Evolutionary conservation across 2,113 vertebrate genomes (phyloP).

Genomic region (Sclerurus mexicanus): DNA sequence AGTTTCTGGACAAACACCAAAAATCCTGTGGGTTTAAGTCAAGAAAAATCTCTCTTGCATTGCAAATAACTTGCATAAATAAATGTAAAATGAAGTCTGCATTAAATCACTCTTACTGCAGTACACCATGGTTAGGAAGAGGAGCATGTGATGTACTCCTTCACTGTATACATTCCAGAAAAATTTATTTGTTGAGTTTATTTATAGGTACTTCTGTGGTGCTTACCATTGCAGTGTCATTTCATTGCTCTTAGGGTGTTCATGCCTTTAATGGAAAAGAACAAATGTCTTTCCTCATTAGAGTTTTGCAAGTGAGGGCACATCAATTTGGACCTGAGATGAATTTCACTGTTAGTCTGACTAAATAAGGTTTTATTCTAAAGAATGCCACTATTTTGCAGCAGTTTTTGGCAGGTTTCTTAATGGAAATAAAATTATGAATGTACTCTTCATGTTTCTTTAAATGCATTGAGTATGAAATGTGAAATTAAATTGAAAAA

Average conservation of each 20-base stretch:
- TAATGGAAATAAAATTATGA: neutral
- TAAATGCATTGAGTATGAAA: neutral
- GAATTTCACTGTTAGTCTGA: neutral
- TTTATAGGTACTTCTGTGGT: neutral
- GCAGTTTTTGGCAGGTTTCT: neutral
- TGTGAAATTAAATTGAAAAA: neutral
- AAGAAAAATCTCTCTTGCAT: conserved; percentile 6
- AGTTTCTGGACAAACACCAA: neutral
- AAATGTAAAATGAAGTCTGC: neutral
- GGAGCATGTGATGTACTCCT: neutral
- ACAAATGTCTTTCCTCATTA: neutral
- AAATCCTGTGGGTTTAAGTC: neutral
- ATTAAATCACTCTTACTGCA: neutral
- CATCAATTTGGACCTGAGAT: neutral
- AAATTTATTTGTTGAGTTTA: neutral
- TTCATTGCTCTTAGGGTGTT: neutral
- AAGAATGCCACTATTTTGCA: neutral
- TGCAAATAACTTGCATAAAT: neutral
- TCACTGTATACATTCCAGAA: neutral
- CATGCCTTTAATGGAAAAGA: conserved; percentile 13
- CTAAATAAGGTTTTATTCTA: neutral
- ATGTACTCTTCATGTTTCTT: neutral
- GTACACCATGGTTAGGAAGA: neutral
- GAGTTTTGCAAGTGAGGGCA: neutral
- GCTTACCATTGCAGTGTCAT: neutral